Evolutionary conservation across 2,797 vertebrate species (phyloP), one percentile per base, ranked within the genome.

Genomic region (Channallabes apus): DNA sequence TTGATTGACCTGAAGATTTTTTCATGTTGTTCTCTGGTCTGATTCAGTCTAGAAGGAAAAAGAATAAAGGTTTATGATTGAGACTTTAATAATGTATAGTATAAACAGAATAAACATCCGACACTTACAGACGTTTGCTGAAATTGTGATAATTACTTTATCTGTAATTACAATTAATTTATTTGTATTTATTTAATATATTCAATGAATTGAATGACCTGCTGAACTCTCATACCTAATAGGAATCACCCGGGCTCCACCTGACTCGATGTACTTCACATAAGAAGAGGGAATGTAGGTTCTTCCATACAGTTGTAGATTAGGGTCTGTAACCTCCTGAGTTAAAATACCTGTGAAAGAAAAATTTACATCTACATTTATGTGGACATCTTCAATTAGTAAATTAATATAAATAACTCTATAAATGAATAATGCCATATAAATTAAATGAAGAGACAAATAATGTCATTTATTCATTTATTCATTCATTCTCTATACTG

Each of bases 211-310:
- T n/a, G n/a, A n/a, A n/a, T 4, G 51, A 3, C 17, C 1, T 76
- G 51, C n/a, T 32, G 3, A 29, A 76, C 17, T 35, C n/a, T 11
- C 91, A 83, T 88, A 96, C 96, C 92, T 93, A 86, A 96, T 94
- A 0, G 96, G 95, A 88, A 95, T 90, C 59, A 96, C 95, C 87
- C 95, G 92, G 86, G 94, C 93, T 29, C 96, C 96, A 0, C 91
- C 95, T 8, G 96, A 94, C 88, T 96, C 96, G 0, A 94, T 80
- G 84, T 95, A 96, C 75, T 96, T 95, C 58, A 96, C 95, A 72
- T 96, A 96, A 12, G 95, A 93, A 1, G 93, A 88, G 17, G 96
- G 93, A 83, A 96, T 96, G 86, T 94, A 95, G 6, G 94, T 94
- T 22, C 59, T 90, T 56, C 96, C 96, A 22, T 91, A 95, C 0